phyloP scores from a whole-genome alignment of 2,113 vertebrate species.

The Alligator mississippiensis region DNA sequence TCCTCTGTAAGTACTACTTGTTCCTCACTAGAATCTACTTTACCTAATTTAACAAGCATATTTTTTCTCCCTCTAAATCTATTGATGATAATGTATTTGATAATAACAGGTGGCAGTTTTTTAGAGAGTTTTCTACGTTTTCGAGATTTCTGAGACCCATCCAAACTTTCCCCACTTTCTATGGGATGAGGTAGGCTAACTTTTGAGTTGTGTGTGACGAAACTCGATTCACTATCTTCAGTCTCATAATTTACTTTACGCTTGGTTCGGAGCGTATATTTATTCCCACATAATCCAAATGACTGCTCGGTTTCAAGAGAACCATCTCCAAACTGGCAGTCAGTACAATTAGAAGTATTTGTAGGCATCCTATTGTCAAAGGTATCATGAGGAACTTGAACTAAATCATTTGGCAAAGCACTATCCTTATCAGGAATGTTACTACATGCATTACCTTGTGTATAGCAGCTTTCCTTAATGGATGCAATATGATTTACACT shows the following conservation, averaged over 20 bases:
- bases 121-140: slow-evolving; percentile 90
- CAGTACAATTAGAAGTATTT: slow-evolving; percentile 73
- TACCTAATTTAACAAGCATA: slow-evolving; percentile 96
- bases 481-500: slow-evolving; percentile 63
- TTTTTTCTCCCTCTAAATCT: slow-evolving; percentile 98
- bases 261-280: slow-evolving; percentile 94
- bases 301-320: slow-evolving; percentile 81
- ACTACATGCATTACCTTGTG: slow-evolving; percentile 74
- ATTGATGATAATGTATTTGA: slow-evolving; percentile 99
- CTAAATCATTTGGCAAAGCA: slow-evolving; percentile 72
- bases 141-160: slow-evolving; percentile 83
- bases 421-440: slow-evolving; percentile 77
- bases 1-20: slow-evolving; percentile 90
- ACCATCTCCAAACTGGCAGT: slow-evolving; percentile 79
- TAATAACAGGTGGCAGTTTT: slow-evolving; percentile 95
- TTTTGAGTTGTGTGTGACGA: slow-evolving; percentile 82
- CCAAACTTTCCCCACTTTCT: slow-evolving; percentile 79
- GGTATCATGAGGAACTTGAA: slow-evolving; percentile 74
- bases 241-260: slow-evolving; percentile 90
- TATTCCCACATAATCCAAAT: slow-evolving; percentile 90
- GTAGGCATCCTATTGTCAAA: slow-evolving; percentile 80
- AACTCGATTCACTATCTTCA: slow-evolving; percentile 87
- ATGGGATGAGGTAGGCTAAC: slow-evolving; percentile 75
- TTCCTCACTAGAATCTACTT: slow-evolving; percentile 90
- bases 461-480: slow-evolving; percentile 77